phyloP scores from a whole-genome alignment of 2,797 vertebrate species.

The Florisuga fusca region DNA sequence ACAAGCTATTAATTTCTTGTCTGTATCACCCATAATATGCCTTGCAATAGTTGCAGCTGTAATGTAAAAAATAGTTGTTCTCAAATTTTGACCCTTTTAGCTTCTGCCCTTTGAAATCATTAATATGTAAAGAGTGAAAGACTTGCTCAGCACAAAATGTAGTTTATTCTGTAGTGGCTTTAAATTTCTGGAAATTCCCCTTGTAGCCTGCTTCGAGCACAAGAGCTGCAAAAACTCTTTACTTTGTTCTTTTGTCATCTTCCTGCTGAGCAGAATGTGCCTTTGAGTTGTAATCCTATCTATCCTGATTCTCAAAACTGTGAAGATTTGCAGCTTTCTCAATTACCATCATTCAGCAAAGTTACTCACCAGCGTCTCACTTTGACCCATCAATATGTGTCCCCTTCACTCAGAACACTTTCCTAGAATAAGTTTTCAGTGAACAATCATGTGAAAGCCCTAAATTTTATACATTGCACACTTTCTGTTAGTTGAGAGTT shows the following conservation, averaged over 20 bases:
- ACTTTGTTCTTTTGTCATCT: not conserved
- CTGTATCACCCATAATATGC: constrained; percentile 22
- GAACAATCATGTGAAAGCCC: not conserved
- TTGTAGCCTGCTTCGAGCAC: not conserved
- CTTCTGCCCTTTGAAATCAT: constrained; percentile 29
- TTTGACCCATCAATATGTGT: not conserved
- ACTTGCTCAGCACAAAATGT: not conserved
- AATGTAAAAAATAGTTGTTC: constrained; percentile 58
- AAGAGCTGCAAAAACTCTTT: not conserved
- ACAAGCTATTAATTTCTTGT: constrained; percentile 62
- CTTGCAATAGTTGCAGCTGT: constrained; percentile 22
- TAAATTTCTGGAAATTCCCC: constrained; percentile 22
- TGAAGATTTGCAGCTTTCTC: not conserved
- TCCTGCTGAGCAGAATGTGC: not conserved
- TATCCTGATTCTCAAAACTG: not conserved
- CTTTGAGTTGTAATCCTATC: not conserved
- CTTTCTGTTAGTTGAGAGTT: not conserved
- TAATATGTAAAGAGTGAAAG: not conserved
- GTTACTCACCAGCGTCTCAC: not conserved
- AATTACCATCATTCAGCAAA: not conserved
- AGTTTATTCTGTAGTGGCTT: not conserved
- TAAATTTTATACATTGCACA: not conserved
- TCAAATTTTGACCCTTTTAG: constrained; percentile 45
- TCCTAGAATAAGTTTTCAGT: not conserved
- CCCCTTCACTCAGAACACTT: not conserved